phyloP scores from a whole-genome alignment of 2,113 vertebrate genomes.

The Heterotilapia buettikoferi region DNA sequence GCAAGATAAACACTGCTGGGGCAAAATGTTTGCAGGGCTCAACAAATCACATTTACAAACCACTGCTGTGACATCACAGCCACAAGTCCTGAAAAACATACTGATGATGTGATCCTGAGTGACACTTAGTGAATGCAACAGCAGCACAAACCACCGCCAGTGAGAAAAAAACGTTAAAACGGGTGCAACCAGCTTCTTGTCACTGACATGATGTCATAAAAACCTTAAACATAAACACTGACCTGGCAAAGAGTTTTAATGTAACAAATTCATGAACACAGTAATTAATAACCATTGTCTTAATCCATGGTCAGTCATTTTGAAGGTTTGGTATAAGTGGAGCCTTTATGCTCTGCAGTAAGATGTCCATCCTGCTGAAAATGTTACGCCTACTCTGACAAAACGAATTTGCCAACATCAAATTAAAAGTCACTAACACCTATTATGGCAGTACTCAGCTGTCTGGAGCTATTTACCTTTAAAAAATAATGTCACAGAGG shows the following conservation, averaged over 20 bases:
- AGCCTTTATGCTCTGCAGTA: not conserved
- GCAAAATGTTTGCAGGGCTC: not conserved
- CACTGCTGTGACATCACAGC: not conserved
- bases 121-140: not conserved
- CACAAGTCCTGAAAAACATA: not conserved
- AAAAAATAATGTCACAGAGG: not conserved
- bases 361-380: conserved; percentile 17
- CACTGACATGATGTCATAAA: not conserved
- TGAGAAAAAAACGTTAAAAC: not conserved
- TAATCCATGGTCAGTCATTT: not conserved
- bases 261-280: not conserved
- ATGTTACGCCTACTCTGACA: conserved; percentile 17
- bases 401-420: conserved; percentile 23
- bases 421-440: conserved; percentile 27
- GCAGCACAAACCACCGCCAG: not conserved
- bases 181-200: not conserved
- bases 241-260: not conserved
- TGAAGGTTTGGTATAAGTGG: not conserved
- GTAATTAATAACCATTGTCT: not conserved
- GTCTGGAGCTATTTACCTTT: not conserved
- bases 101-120: not conserved
- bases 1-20: not conserved
- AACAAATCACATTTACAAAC: conserved; percentile 19
- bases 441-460: not conserved
- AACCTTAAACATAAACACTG: not conserved